These are phyloP conservation scores for Peromyscus californicus DNA, from an alignment of 2,113 vertebrate genomes.

Conservation along the genomic window DNA sequence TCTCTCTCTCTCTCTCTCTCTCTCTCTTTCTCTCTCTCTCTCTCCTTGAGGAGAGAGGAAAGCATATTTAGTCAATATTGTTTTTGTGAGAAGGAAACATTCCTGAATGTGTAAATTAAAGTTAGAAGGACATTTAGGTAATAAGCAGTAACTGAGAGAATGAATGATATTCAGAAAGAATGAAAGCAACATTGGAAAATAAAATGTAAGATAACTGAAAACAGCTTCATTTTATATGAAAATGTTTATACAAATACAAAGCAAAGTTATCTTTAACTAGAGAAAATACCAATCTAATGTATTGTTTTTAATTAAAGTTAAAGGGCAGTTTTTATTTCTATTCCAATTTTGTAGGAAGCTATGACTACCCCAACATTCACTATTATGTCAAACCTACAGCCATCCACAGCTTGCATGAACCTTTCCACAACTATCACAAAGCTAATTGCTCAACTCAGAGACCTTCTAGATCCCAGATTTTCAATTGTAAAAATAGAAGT, in stretches of 20 bases:
- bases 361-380: neutral
- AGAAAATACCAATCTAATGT: neutral
- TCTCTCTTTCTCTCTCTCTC: neutral
- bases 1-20: neutral
- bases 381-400: neutral
- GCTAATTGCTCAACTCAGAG: neutral
- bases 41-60: rapidly evolving
- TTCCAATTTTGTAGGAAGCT: neutral
- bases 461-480: slow-evolving; percentile 29
- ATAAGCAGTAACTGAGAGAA: neutral
- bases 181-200: neutral
- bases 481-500: slow-evolving; percentile 36
- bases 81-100: neutral
- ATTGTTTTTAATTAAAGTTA: slow-evolving; percentile 28
- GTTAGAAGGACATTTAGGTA: neutral
- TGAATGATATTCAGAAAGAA: neutral
- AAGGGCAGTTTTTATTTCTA: slow-evolving; percentile 44
- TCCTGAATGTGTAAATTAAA: neutral
- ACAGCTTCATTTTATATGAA: neutral
- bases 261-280: neutral
- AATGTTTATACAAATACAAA: neutral
- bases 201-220: slow-evolving; percentile 5
- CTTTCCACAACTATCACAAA: neutral
- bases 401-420: neutral
- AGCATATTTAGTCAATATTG: neutral